Evolutionary conservation across 2,888 invertebrate species (phyloP).

Genomic region (Oscheius sp.): DNA sequence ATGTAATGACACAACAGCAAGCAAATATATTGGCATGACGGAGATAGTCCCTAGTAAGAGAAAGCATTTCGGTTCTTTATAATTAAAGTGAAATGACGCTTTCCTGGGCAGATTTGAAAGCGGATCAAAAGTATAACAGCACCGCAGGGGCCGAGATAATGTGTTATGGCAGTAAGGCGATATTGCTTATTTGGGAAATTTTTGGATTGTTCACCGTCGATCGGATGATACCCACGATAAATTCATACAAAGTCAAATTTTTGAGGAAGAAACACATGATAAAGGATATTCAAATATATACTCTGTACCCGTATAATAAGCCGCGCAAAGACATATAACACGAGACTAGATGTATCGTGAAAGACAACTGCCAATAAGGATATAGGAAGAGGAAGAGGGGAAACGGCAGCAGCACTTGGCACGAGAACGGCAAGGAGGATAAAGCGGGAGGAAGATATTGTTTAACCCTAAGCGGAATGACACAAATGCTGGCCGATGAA

Average conservation of each 20-base stretch:
- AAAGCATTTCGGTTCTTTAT: constrained; percentile 4
- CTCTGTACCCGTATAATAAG: constrained; percentile 24
- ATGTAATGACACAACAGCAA: constrained; percentile 21
- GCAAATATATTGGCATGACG: constrained; percentile 21
- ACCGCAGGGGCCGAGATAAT: constrained; percentile 3
- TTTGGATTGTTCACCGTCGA: constrained; percentile 20
- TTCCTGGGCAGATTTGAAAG: constrained; percentile 9
- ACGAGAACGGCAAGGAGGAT: constrained; percentile 9
- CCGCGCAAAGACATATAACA: constrained; percentile 23
- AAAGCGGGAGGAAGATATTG: background rate
- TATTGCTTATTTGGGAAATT: constrained; percentile 1
- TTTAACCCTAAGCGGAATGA: constrained; percentile 19
- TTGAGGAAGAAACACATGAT: constrained; percentile 14
- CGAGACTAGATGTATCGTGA: constrained; percentile 16
- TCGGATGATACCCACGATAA: constrained; percentile 8
- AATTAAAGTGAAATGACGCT: constrained; percentile 1
- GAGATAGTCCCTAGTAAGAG: constrained; percentile 20
- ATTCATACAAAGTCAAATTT: background rate
- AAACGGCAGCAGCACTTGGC: constrained; percentile 18
- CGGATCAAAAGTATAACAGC: constrained; percentile 4
- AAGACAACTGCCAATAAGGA: constrained; percentile 21
- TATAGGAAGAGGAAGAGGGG: background rate
- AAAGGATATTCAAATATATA: constrained; percentile 23
- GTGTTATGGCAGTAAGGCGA: constrained; percentile 23
- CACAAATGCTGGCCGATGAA: constrained; percentile 16